Evolutionary conservation across 1,140 invertebrate genomes (phyloP).

Genomic region (Drosophila bipectinata): DNA sequence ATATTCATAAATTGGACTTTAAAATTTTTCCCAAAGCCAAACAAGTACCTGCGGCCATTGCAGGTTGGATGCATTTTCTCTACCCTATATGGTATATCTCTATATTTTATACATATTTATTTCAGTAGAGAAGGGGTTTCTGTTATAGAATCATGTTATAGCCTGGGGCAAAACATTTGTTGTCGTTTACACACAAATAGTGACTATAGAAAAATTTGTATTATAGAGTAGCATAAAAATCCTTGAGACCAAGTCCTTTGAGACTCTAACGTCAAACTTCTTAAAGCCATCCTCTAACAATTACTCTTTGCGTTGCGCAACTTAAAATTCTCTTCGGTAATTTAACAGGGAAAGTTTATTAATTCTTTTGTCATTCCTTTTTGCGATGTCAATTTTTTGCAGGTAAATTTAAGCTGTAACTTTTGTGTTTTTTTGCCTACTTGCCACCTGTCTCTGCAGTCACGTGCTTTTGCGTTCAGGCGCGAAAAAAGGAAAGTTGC

Average conservation of each 20-base stretch:
- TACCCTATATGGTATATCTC: conserved; percentile 9
- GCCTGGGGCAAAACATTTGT: conserved; percentile 7
- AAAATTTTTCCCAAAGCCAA: conserved; percentile 21
- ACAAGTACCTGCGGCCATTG: conserved; percentile 21
- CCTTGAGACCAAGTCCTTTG: too few species aligned
- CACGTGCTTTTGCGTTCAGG: conserved; percentile 49
- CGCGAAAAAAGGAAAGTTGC: conserved; percentile 45
- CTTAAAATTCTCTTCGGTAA: conserved; percentile 32
- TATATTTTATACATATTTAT: conserved; percentile 1
- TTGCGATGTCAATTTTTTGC: conserved; percentile 26
- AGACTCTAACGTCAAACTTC: neutral
- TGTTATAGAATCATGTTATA: conserved; percentile 30
- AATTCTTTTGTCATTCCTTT: conserved; percentile 37
- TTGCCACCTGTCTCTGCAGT: conserved; percentile 35
- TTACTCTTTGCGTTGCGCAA: neutral
- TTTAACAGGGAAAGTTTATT: conserved; percentile 48
- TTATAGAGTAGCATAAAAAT: neutral
- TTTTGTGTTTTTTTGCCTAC: conserved; percentile 10
- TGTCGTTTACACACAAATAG: neutral
- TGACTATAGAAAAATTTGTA: conserved; percentile 7
- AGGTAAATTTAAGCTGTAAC: conserved; percentile 18
- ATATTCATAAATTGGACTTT: conserved; percentile 76
- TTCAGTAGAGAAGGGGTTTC: conserved; percentile 2
- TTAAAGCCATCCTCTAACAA: neutral
- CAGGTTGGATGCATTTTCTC: conserved; percentile 29